Evolutionary conservation across 1,140 invertebrate species (phyloP).

Genomic region (Halictus rubicundus): DNA sequence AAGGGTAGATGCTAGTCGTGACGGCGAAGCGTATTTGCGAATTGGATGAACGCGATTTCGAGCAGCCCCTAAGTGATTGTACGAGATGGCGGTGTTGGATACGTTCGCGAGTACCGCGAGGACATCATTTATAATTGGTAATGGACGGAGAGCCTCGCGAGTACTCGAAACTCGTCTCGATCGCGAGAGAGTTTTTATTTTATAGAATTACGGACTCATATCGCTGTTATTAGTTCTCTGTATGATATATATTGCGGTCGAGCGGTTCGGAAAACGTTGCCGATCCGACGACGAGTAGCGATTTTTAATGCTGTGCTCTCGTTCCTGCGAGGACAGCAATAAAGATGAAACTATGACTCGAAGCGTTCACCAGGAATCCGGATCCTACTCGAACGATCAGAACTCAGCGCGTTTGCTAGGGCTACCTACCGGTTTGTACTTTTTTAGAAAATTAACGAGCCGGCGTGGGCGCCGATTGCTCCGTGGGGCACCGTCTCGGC

Average conservation of each 20-base stretch:
- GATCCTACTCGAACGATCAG: slow-evolving; percentile 30
- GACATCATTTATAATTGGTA: slow-evolving; percentile 2
- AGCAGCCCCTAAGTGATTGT: not conserved
- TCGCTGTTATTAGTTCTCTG: slow-evolving; percentile 39
- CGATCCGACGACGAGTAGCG: not conserved
- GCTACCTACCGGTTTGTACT: too few relatives aligned
- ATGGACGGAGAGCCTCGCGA: not conserved
- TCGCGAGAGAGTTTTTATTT: slow-evolving; percentile 15
- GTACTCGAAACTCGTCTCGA: too few relatives aligned
- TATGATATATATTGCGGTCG: slow-evolving; percentile 19
- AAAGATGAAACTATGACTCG: slow-evolving; percentile 17
- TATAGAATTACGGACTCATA: slow-evolving; percentile 25
- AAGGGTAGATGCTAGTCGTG: slow-evolving; percentile 37
- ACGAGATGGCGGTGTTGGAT: too few relatives aligned
- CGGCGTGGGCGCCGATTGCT: too few relatives aligned
- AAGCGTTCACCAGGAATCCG: slow-evolving; percentile 34
- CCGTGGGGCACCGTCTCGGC: too few relatives aligned
- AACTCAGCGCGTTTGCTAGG: slow-evolving; percentile 2
- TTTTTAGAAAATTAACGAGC: too few relatives aligned
- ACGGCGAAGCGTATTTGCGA: not conserved
- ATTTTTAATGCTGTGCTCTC: slow-evolving; percentile 26
- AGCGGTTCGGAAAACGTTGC: not conserved
- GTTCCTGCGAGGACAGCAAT: slow-evolving; percentile 13
- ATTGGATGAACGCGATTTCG: slow-evolving; percentile 16
- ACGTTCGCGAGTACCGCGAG: not conserved